Conservation (phyloP, 2,797 vertebrate genomes). For the Chelon labrosus region DNA sequence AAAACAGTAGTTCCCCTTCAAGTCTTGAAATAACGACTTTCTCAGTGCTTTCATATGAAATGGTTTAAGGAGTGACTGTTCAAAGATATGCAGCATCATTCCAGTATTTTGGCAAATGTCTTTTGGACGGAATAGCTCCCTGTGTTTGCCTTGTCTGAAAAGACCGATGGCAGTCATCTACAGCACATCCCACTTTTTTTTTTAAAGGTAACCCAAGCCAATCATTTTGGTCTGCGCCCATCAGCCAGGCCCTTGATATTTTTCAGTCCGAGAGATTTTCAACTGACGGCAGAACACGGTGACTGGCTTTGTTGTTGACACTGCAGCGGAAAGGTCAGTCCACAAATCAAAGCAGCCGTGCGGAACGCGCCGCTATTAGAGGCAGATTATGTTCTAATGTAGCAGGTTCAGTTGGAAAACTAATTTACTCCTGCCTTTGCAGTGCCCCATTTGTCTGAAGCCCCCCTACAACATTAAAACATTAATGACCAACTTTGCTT, state of each 20-base stretch:
- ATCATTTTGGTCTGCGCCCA: background rate
- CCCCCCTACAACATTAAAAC: background rate
- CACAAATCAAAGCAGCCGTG: constrained; percentile 24
- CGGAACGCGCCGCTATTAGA: background rate
- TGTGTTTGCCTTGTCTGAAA: no score
- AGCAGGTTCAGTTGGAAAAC: constrained; percentile 1
- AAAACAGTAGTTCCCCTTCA: no score
- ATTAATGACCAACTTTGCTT: constrained; percentile 1
- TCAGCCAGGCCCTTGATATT: constrained; percentile 10
- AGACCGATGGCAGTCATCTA: background rate
- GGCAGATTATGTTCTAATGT: background rate
- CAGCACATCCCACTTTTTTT: background rate
- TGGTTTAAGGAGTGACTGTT: no score
- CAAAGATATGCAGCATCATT: no score
- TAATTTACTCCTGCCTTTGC: constrained; percentile 1
- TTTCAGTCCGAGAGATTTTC: background rate
- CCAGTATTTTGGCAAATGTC: no score
- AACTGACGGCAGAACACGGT: constrained; percentile 1
- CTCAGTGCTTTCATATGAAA: no score
- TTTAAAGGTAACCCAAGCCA: background rate
- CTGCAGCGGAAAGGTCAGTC: constrained; percentile 34
- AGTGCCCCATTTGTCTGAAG: background rate
- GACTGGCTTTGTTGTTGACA: constrained; percentile 1
- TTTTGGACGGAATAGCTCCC: no score
- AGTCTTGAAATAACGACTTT: no score